Evolutionary conservation across 2,797 vertebrate genomes (phyloP).

Genomic region (Lycodopsis pacificus): DNA sequence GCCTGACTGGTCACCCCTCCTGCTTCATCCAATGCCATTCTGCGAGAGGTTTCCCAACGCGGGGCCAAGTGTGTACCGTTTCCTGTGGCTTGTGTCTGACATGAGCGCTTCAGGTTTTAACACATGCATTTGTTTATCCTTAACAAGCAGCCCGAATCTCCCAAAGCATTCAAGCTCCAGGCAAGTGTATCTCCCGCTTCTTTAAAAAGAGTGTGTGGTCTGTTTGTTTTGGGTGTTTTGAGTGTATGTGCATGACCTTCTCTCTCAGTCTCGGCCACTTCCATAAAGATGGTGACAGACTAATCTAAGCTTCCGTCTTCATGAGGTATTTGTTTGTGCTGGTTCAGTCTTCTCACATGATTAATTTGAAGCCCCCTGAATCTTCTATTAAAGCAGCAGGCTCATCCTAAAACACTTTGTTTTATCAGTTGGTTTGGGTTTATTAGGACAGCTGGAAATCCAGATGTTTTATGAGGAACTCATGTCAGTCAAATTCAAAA

Average conservation of each 20-base stretch:
- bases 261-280: constrained; percentile 43
- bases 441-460: constrained; percentile 27
- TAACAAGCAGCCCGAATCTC: constrained; percentile 93
- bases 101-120: constrained; percentile 83
- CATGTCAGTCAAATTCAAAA: constrained; percentile 23
- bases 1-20: constrained; percentile 31
- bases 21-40: constrained; percentile 31
- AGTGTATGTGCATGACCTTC: constrained; percentile 63
- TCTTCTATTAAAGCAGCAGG: constrained; percentile 56
- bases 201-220: constrained; percentile 51
- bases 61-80: constrained; percentile 27
- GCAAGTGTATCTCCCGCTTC: constrained; percentile 87
- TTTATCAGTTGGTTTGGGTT: constrained; percentile 55
- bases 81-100: constrained; percentile 71
- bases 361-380: constrained; percentile 44
- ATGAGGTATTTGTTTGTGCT: constrained; percentile 74
- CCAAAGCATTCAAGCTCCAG: constrained; percentile 94
- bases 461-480: constrained; percentile 44
- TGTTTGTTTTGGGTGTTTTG: constrained; percentile 20
- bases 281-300: constrained; percentile 47
- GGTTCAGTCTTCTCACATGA: constrained; percentile 50
- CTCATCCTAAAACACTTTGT: constrained; percentile 43
- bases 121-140: constrained; percentile 91
- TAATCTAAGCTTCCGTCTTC: constrained; percentile 56
- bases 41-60: constrained; percentile 10